These are phyloP conservation scores for Calidris pugnax DNA, from an alignment of 2,113 vertebrate species.

Conservation along the genomic window DNA sequence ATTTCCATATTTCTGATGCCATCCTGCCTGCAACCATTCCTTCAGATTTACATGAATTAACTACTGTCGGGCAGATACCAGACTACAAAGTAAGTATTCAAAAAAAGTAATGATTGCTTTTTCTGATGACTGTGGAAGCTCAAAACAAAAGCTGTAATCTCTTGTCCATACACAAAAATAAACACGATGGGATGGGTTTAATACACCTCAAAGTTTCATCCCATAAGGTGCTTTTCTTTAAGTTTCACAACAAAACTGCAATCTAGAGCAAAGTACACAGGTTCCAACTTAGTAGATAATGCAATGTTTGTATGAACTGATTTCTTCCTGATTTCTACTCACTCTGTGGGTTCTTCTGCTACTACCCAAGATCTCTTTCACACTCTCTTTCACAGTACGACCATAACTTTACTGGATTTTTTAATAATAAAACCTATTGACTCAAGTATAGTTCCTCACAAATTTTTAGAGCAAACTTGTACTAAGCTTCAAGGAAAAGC, in stretches of 20 bases:
- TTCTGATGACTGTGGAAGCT: constrained; percentile 1
- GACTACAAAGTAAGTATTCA: not conserved
- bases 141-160: not conserved
- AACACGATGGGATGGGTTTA: not conserved
- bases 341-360: not conserved
- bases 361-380: not conserved
- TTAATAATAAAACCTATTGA: not conserved
- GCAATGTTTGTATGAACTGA: not conserved
- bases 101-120: not conserved
- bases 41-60: constrained; percentile 48
- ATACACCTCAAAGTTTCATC: not conserved
- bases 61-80: not conserved
- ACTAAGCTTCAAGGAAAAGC: not conserved
- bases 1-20: constrained; percentile 62
- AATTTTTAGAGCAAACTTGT: not conserved
- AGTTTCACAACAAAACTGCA: not conserved
- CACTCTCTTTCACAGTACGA: not conserved
- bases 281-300: not conserved
- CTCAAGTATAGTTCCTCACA: not conserved
- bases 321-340: not conserved
- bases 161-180: not conserved
- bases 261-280: not conserved
- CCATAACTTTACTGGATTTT: not conserved
- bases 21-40: constrained; percentile 20
- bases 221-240: not conserved